Conservation (phyloP, 2,797 vertebrate species). For the Ambastaia sidthimunki region DNA sequence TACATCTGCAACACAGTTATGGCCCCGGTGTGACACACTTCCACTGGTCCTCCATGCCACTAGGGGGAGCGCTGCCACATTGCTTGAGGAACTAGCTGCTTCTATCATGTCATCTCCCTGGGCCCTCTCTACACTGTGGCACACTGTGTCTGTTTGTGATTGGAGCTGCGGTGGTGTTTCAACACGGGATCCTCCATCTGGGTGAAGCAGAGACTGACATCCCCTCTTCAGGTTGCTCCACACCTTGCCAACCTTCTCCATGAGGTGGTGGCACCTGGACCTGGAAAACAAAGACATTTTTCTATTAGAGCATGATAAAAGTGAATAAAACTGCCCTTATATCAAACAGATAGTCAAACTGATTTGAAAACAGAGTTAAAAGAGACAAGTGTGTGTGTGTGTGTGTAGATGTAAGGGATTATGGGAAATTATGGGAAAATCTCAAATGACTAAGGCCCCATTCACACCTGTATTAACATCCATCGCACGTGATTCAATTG, state of each 20-base stretch:
- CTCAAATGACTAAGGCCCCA: too few species aligned
- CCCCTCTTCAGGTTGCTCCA: conserved; percentile 98
- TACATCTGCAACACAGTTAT: conserved; percentile 93
- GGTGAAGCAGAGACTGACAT: conserved; percentile 93
- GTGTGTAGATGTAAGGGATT: conserved; percentile 47
- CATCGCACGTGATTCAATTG: too few species aligned
- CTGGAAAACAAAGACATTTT: conserved; percentile 53
- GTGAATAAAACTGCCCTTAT: background rate
- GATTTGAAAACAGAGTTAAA: background rate
- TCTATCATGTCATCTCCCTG: conserved; percentile 74
- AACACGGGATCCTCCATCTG: conserved; percentile 72
- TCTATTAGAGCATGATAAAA: background rate
- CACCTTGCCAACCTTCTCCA: conserved; percentile 97
- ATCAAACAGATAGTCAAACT: background rate
- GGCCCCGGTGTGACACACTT: conserved; percentile 62
- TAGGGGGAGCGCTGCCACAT: conserved; percentile 68
- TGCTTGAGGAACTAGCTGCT: conserved; percentile 75
- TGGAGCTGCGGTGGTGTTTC: conserved; percentile 78
- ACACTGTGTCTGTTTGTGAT: conserved; percentile 76
- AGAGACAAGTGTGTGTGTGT: conserved; percentile 53
- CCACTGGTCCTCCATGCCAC: conserved; percentile 52
- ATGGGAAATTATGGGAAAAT: conserved; percentile 28
- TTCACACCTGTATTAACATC: too few species aligned
- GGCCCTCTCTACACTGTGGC: conserved; percentile 79
- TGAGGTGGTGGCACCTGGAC: conserved; percentile 84